Base-by-base conservation (phyloP, 2,797 vertebrate genomes). In the Galago senegalensis region DNA sequence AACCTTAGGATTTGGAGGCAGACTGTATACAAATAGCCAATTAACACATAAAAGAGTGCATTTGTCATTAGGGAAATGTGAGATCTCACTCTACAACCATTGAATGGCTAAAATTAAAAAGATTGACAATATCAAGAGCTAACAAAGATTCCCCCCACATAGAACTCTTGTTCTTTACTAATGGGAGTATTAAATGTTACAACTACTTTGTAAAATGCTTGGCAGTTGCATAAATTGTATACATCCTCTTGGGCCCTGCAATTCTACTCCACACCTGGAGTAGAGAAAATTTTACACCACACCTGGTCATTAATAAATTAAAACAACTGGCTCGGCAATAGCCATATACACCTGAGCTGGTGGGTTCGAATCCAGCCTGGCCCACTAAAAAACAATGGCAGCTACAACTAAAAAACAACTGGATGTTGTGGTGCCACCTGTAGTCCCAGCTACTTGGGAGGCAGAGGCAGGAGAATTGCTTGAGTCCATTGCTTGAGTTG, bases 81-180 rank as follows among this genome's bases (percentile, higher is more conserved):
- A 82, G 69, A 77, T 73, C 43, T 56, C 14, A 85, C 31, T 67
- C 49, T 60, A 75, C 21, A 69, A 1, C n/a, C 9, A 18, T 63
- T 76, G 60, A 91, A 76, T 82, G 67, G 40, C 53, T 96, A 77
- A 83, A 89, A 79, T 90, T 67, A 29, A 79, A 94, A 72, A 88
- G 27, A 83, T 13, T 61, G 69, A 31, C 58, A 89, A 1, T 65
- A 87, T 2, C 49, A 76, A 82, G 40, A 77, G 53, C 29, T 82
- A 12, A 25, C 61, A 82, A 69, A 93, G 61, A 29, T 53, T 60
- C n/a, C 29, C 17, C 70, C 0, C 85, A 13, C 18, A 65, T 63
- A 60, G 79, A 89, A 81, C 14, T 76, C 13, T 5, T 46, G 53
- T 17, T 27, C n/a, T 25, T 79, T 58, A 16, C 61, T 73, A 31